Conservation (phyloP, 2,113 vertebrate genomes). For the Holacanthus passer region DNA sequence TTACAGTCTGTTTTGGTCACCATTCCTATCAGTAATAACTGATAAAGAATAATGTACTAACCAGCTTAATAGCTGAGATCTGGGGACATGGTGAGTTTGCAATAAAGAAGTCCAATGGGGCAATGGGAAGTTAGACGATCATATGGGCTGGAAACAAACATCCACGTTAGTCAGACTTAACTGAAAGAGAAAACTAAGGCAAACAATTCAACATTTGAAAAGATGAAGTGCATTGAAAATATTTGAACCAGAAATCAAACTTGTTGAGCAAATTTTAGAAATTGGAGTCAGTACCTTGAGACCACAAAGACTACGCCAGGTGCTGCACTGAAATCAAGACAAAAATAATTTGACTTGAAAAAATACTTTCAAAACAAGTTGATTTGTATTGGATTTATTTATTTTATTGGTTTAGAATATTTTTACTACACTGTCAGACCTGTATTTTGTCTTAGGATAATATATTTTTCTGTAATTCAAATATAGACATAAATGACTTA, state of each 20-base stretch:
- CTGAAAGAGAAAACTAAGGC: not conserved
- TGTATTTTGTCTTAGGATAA: not conserved
- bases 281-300: not conserved
- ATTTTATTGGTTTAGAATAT: not conserved
- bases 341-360: not conserved
- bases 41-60: not conserved
- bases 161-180: not conserved
- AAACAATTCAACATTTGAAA: not conserved
- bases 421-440: not conserved
- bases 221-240: not conserved
- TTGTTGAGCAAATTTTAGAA: too few relatives aligned
- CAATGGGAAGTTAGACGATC: not conserved
- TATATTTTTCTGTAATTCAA: not conserved
- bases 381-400: not conserved
- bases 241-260: too few relatives aligned
- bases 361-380: not conserved
- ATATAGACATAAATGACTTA: not conserved
- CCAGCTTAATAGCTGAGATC: not conserved
- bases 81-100: too few relatives aligned
- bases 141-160: not conserved
- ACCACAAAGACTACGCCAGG: not conserved
- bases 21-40: not conserved
- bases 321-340: not conserved
- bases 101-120: not conserved
- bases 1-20: not conserved